Evolutionary conservation across 1,140 invertebrate species (phyloP).

Genomic region (Coelopa frigida): DNA sequence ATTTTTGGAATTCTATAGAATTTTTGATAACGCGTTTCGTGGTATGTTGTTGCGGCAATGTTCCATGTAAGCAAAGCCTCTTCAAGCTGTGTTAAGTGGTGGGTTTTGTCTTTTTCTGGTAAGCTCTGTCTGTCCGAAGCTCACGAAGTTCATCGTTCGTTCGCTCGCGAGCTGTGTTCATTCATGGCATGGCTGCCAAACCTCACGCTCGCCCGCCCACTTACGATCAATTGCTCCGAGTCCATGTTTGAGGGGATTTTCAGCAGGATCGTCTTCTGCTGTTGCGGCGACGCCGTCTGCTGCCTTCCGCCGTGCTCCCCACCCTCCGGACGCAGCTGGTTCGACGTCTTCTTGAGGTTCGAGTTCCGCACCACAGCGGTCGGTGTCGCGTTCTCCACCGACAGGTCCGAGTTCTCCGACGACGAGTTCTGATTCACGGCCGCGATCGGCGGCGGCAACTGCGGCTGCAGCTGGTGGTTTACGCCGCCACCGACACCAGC

Average conservation of each 20-base stretch:
- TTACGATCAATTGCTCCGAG: constrained; percentile 42
- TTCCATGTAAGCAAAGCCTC: no score
- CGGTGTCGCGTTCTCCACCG: constrained; percentile 19
- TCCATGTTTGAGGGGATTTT: constrained; percentile 39
- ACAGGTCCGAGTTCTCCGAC: constrained; percentile 41
- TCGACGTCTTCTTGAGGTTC: constrained; percentile 30
- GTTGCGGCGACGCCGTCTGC: constrained; percentile 15
- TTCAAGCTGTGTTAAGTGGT: no score
- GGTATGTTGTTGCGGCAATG: no score
- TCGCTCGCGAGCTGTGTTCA: no score
- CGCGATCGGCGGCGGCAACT: no score
- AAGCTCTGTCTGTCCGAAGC: no score
- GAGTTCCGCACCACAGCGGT: constrained; percentile 19
- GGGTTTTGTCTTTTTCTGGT: no score
- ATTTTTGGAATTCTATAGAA: no score
- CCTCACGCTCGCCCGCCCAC: constrained; percentile 17
- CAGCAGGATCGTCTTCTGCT: constrained; percentile 41
- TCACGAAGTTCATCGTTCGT: no score
- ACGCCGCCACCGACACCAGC: not conserved
- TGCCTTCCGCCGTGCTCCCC: constrained; percentile 10
- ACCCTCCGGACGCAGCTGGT: constrained; percentile 21
- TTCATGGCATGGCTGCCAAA: no score
- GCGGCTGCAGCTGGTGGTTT: constrained; percentile 16
- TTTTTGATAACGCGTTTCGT: no score
- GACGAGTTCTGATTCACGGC: constrained; percentile 31